Evolutionary conservation across 2,888 invertebrate genomes (phyloP).

Genomic region (Epinotia demarniana): DNA sequence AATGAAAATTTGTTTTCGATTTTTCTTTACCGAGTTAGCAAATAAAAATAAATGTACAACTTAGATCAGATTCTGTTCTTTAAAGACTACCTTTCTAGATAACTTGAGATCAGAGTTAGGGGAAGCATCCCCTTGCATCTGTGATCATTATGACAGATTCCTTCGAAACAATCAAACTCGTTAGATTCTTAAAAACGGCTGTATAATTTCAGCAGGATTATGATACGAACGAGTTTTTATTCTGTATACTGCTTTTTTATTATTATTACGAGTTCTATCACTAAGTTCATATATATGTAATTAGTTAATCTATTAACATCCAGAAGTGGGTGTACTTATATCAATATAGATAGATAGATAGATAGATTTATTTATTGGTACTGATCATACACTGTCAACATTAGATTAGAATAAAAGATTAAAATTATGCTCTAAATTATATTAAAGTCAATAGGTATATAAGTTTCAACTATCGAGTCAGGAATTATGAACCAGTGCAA

Average conservation of each 20-base stretch:
- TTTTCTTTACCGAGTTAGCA: not conserved
- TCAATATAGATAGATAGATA: no score
- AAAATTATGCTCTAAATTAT: no score
- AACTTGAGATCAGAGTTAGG: not conserved
- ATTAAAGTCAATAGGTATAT: no score
- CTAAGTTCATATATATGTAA: no score
- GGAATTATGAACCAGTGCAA: no score
- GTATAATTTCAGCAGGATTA: constrained; percentile 15
- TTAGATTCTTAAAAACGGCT: constrained; percentile 14
- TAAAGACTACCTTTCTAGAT: constrained; percentile 12
- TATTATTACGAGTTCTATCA: not conserved
- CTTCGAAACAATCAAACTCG: constrained; percentile 37
- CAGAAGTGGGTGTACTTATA: no score
- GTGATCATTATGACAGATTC: constrained; percentile 31
- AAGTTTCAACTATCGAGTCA: no score
- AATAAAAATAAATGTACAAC: not conserved
- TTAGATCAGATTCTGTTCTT: not conserved
- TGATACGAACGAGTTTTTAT: constrained; percentile 9
- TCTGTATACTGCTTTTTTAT: not conserved
- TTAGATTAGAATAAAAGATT: no score
- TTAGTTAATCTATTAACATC: no score
- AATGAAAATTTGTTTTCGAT: not conserved
- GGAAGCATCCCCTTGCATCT: constrained; percentile 1
- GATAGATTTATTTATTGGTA: no score
- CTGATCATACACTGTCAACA: no score